phyloP scores from a whole-genome alignment of 2,797 vertebrate species.

The Brachyrhaphis roseni region DNA sequence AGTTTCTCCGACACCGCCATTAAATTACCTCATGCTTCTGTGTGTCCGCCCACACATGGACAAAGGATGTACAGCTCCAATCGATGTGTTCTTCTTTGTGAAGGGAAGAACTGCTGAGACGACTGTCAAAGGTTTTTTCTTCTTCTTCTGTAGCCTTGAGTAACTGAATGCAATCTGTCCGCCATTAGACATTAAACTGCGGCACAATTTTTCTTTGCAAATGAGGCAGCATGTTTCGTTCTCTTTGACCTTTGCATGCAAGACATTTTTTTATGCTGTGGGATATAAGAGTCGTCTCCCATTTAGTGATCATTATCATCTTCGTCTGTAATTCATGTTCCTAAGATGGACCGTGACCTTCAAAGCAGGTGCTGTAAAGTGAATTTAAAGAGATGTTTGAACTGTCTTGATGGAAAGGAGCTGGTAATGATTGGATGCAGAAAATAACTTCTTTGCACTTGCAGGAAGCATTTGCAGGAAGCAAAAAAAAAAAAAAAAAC shows the following conservation, averaged over 20 bases:
- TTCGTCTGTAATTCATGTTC: neutral
- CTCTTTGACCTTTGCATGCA: neutral
- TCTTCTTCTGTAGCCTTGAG: neutral
- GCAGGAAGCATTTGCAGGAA: too few species aligned
- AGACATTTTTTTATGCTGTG: neutral
- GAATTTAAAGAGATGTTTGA: neutral
- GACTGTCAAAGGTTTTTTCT: neutral
- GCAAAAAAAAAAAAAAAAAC: neutral
- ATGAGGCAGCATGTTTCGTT: neutral
- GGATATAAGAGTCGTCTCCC: neutral
- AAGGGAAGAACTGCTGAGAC: constrained; percentile 3
- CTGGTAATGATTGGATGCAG: neutral
- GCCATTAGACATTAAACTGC: neutral
- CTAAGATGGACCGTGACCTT: neutral
- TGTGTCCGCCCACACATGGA: constrained; percentile 32
- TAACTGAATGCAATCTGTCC: neutral
- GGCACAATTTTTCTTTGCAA: neutral
- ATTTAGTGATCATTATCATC: neutral
- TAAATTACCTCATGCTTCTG: constrained; percentile 50
- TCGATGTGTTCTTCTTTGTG: constrained; percentile 15
- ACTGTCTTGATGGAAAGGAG: neutral
- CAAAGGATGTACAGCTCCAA: constrained; percentile 18
- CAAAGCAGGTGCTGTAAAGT: neutral
- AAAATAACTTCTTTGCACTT: neutral
- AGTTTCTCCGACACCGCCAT: constrained; percentile 52